A percentile compares a stretch with the other conserved stretches of the same genome.
phyloP scores from a whole-genome alignment of 53 echinoderm and acorn worm species.

The Mesocentrotus franciscanus region DNA sequence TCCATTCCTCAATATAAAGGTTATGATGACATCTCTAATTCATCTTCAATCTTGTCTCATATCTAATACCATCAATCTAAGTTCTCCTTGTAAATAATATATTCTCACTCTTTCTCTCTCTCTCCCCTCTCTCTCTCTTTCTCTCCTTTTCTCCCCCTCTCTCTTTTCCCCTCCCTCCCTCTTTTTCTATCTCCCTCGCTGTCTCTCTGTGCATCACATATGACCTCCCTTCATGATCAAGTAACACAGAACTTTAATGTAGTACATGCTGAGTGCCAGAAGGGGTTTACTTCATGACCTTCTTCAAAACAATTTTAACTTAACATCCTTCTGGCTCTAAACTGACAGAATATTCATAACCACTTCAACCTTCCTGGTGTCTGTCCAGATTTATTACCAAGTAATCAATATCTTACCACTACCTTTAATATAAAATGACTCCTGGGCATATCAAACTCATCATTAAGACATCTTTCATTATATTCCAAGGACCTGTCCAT shows the following conservation, averaged over 20 bases:
- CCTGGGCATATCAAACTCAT: neutral
- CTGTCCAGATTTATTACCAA: slow-evolving; percentile 2
- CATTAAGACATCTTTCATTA: neutral
- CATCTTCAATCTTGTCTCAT: neutral
- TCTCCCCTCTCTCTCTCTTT: neutral
- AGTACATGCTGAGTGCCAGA: neutral
- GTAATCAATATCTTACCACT: neutral
- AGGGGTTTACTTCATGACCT: neutral
- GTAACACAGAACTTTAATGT: neutral
- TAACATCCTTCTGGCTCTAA: neutral
- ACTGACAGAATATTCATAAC: neutral
- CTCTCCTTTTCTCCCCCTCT: neutral
- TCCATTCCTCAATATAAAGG: neutral
- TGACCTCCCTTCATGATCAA: neutral
- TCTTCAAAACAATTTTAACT: no score
- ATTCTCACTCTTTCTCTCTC: neutral
- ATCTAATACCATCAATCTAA: neutral
- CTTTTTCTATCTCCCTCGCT: no score
- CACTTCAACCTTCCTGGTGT: neutral
- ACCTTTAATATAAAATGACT: neutral
- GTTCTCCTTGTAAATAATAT: no score
- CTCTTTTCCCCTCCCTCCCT: no score
- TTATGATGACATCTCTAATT: neutral
- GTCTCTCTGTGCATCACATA: neutral
- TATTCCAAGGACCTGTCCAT: neutral